Evolutionary conservation across 2,797 vertebrate genomes (phyloP).

Genomic region (Sphenopsis melanotis): DNA sequence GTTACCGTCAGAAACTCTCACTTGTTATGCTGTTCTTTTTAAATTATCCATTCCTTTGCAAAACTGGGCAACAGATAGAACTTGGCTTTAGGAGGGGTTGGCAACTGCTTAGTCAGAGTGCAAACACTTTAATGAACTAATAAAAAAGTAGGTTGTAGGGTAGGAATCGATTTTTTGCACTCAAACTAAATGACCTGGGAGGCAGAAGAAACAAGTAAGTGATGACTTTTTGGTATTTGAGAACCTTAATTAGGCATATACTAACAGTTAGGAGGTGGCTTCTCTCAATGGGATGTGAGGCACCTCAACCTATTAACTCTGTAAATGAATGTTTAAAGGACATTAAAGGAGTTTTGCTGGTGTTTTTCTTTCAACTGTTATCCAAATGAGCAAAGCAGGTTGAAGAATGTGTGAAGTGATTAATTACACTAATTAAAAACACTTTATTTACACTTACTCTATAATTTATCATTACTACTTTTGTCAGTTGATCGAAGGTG

Average conservation of each 20-base stretch:
- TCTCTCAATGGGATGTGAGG: neutral
- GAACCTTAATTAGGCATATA: slow-evolving; percentile 24
- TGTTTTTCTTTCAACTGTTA: slow-evolving; percentile 32
- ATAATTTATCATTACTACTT: slow-evolving; percentile 53
- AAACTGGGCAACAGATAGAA: neutral
- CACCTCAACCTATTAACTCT: slow-evolving; percentile 25
- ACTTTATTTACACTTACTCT: slow-evolving; percentile 61
- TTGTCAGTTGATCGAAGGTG: slow-evolving; percentile 58
- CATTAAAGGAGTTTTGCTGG: slow-evolving; percentile 1
- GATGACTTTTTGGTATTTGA: slow-evolving; percentile 24
- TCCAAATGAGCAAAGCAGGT: slow-evolving; percentile 28
- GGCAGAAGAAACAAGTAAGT: slow-evolving; percentile 15
- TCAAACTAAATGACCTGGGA: neutral
- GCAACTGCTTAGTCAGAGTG: neutral
- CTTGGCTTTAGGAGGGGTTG: neutral
- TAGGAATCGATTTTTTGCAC: neutral
- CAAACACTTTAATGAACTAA: neutral
- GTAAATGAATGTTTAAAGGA: slow-evolving; percentile 38
- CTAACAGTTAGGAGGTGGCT: neutral
- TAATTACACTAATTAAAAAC: slow-evolving; percentile 57
- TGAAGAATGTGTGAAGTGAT: slow-evolving; percentile 60
- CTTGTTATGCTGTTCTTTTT: neutral
- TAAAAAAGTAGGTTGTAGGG: neutral
- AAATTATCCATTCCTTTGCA: neutral
- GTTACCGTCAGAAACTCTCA: neutral